These are phyloP conservation scores for Philopedon plagiatum DNA, from an alignment of 2,888 invertebrate genomes.

Conservation along the genomic window DNA sequence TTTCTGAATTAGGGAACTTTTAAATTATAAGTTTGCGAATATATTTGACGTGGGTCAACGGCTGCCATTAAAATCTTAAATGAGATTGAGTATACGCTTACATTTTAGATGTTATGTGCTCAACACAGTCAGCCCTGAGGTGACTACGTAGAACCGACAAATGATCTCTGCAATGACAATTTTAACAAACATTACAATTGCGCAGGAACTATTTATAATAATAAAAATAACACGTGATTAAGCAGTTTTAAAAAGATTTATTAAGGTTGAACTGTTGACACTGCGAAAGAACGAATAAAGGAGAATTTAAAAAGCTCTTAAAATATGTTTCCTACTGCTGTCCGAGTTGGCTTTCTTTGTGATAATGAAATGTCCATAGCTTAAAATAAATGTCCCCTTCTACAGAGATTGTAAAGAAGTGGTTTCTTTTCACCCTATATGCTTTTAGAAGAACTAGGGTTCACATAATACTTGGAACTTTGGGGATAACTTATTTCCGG, in stretches of 20 bases:
- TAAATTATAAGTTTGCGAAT: no score
- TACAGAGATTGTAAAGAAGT: neutral
- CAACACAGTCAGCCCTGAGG: no score
- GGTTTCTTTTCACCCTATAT: neutral
- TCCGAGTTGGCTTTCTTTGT: neutral
- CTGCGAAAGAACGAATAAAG: conserved; percentile 16
- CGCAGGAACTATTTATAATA: conserved; percentile 1
- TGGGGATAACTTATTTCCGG: neutral
- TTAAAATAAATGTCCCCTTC: neutral
- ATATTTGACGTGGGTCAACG: no score
- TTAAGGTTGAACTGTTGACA: neutral
- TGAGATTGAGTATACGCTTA: no score
- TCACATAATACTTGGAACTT: neutral
- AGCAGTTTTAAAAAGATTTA: conserved; percentile 13
- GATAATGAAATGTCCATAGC: neutral
- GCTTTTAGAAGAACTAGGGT: neutral
- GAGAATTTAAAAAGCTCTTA: conserved; percentile 21
- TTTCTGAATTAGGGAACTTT: no score
- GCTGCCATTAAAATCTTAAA: no score
- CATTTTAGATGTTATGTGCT: no score
- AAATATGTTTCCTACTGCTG: conserved; percentile 19
- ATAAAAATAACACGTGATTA: neutral
- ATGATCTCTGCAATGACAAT: no score
- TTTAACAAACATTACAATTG: no score
- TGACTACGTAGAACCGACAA: no score